phyloP scores from a whole-genome alignment of 2,113 vertebrate species.

The Alligator mississippiensis region DNA sequence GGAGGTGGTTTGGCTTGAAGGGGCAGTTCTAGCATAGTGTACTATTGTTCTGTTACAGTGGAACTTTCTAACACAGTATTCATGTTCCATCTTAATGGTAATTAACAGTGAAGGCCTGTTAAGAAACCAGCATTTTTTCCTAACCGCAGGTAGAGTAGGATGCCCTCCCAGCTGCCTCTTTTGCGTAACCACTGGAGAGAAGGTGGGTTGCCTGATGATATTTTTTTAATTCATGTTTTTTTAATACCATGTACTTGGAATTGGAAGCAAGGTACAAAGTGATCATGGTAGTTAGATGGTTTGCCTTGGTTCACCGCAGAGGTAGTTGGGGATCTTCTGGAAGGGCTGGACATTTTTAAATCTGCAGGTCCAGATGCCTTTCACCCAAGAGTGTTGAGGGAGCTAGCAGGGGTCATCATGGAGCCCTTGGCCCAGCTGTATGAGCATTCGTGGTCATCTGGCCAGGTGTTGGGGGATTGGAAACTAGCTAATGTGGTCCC shows the following conservation, averaged over 20 bases:
- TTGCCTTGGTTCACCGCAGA: too few relatives aligned
- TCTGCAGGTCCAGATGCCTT: too few relatives aligned
- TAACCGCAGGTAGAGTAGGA: background rate
- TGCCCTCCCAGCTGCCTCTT: background rate
- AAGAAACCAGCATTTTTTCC: background rate
- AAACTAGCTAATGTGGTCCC: too few relatives aligned
- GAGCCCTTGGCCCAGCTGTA: too few relatives aligned
- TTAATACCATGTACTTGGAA: background rate
- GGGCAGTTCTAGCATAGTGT: background rate
- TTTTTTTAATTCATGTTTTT: slow-evolving; percentile 1
- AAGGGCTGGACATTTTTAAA: too few relatives aligned
- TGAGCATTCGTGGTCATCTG: too few relatives aligned
- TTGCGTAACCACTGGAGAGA: background rate
- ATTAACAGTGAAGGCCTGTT: background rate
- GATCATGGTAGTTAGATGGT: too few relatives aligned
- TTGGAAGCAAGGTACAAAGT: background rate
- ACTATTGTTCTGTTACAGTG: background rate
- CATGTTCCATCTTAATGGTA: background rate
- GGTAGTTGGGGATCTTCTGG: too few relatives aligned
- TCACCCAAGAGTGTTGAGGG: too few relatives aligned
- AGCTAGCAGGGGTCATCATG: too few relatives aligned
- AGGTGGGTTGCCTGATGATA: background rate
- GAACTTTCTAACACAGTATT: background rate
- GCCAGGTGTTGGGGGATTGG: too few relatives aligned
- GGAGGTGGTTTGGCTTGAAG: background rate